Percentiles rank a stretch among this genome's conserved stretches.
Evolutionary conservation across 1,140 invertebrate genomes (phyloP).

Genomic region (Drosophila gunungcola): DNA sequence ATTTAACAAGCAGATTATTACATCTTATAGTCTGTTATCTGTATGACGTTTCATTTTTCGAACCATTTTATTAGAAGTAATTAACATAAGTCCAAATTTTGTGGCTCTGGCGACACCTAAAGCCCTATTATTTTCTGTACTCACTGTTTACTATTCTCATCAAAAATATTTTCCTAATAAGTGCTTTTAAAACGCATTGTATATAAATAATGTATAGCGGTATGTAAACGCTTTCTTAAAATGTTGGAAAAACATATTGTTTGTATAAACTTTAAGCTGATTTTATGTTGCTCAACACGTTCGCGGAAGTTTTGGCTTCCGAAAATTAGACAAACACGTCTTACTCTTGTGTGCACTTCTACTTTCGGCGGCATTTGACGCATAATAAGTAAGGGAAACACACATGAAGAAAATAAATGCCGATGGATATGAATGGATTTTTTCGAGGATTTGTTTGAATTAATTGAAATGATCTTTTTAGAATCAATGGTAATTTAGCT

Average conservation of each 20-base stretch:
- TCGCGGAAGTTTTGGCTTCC: constrained; percentile 25
- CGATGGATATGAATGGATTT: background rate
- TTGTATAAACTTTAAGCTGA: constrained; percentile 13
- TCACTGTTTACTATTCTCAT: too few relatives aligned
- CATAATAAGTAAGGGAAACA: constrained; percentile 73
- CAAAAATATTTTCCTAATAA: background rate
- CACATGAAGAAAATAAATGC: constrained; percentile 24
- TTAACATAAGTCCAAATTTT: too few relatives aligned
- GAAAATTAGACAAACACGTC: constrained; percentile 49
- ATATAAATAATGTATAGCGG: background rate
- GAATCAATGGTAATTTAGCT: background rate
- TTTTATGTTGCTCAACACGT: constrained; percentile 35
- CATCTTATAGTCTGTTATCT: too few relatives aligned
- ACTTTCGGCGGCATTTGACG: constrained; percentile 57
- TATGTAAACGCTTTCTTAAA: background rate
- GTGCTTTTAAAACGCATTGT: background rate
- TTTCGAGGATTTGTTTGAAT: background rate
- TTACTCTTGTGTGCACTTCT: constrained; percentile 35
- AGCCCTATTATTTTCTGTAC: too few relatives aligned
- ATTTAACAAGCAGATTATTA: too few relatives aligned
- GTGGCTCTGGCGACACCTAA: too few relatives aligned
- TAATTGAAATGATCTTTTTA: background rate
- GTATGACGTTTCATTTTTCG: too few relatives aligned
- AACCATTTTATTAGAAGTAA: too few relatives aligned
- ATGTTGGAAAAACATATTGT: constrained; percentile 19